phyloP scores from a whole-genome alignment of 2,797 vertebrate species.

The Knipowitschia caucasica region DNA sequence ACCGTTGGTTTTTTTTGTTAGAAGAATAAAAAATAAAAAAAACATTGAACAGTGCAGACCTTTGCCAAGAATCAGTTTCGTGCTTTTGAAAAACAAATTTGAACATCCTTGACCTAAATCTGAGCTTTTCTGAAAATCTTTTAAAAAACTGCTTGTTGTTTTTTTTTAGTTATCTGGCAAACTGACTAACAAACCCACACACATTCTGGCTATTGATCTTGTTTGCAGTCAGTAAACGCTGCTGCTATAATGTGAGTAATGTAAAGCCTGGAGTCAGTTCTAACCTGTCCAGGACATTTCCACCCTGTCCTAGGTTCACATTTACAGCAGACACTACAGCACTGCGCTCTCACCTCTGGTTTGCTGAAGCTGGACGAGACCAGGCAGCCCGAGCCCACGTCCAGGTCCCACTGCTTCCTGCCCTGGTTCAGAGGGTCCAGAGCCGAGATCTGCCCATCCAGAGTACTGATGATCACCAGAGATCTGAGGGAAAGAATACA shows the following conservation, averaged over 20 bases:
- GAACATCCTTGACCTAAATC: no score
- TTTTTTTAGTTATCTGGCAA: no score
- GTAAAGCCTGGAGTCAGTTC: background rate
- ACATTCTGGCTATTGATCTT: background rate
- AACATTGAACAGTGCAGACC: no score
- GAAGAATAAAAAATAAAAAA: no score
- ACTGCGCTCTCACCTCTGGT: slow-evolving; percentile 83
- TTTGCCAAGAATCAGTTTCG: no score
- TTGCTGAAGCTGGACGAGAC: slow-evolving; percentile 97
- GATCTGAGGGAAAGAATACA: slow-evolving; percentile 70
- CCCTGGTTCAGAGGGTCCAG: slow-evolving; percentile 93
- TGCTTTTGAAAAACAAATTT: no score
- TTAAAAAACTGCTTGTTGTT: no score
- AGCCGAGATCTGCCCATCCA: slow-evolving; percentile 94
- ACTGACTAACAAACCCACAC: no score
- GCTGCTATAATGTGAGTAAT: background rate
- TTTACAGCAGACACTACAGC: no score
- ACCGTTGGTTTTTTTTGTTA: no score
- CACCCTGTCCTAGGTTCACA: background rate
- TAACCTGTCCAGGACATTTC: background rate
- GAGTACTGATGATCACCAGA: slow-evolving; percentile 93
- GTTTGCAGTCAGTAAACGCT: background rate
- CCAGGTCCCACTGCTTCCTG: slow-evolving; percentile 94
- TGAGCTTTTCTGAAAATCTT: no score
- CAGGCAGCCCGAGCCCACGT: slow-evolving; percentile 90